Evolutionary conservation across 2,797 vertebrate genomes (phyloP).

Genomic region (Limnodromus scolopaceus): DNA sequence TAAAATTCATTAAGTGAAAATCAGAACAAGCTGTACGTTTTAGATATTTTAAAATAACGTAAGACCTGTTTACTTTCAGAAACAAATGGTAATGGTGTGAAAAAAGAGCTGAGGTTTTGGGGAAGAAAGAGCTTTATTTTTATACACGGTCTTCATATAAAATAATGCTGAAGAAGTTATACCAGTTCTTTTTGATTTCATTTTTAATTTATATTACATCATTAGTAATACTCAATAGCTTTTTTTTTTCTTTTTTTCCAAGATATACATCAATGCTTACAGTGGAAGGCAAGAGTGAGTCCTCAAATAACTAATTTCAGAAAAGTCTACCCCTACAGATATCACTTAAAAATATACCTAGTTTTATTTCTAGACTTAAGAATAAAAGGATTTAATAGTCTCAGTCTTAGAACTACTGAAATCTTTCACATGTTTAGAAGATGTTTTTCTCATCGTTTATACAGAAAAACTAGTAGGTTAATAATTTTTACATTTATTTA

Average conservation of each 20-base stretch:
- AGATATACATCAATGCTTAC: background rate
- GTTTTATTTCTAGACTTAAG: background rate
- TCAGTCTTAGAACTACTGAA: background rate
- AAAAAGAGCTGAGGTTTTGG: background rate
- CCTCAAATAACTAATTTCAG: background rate
- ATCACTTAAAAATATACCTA: background rate
- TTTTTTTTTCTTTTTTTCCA: background rate
- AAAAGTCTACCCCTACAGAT: background rate
- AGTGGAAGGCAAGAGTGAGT: background rate
- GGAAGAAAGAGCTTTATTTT: background rate
- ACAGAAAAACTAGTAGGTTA: background rate
- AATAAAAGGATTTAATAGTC: background rate
- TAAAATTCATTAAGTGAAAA: background rate
- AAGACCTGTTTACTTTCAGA: background rate
- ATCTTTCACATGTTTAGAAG: background rate
- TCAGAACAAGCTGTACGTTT: background rate
- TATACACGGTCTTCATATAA: background rate
- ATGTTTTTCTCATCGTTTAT: background rate
- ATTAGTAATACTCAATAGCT: background rate
- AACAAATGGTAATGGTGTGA: background rate
- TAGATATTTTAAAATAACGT: background rate
- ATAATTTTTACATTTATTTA: background rate
- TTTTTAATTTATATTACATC: background rate
- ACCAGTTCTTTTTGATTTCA: background rate
- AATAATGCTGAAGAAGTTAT: background rate